Evolutionary conservation across 1,140 invertebrate genomes (phyloP).

Genomic region (Bombus vancouverensis): DNA sequence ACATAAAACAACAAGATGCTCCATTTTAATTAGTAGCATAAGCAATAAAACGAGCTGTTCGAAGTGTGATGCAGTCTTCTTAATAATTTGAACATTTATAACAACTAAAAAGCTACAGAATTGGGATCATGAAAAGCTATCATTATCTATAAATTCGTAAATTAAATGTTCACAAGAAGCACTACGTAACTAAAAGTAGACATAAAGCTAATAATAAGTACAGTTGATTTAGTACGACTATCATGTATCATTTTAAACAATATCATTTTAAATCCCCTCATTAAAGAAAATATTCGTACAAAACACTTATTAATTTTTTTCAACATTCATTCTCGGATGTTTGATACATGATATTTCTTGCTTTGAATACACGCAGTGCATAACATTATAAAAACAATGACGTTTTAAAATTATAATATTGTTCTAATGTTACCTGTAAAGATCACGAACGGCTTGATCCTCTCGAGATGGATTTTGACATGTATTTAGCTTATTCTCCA

Average conservation of each 20-base stretch:
- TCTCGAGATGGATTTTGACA: conserved; percentile 80
- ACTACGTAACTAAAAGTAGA: conserved; percentile 23
- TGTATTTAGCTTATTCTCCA: conserved; percentile 81
- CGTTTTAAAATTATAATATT: conserved; percentile 53
- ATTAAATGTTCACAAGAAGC: conserved; percentile 45
- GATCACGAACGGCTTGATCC: conserved; percentile 80
- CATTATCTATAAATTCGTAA: conserved; percentile 33
- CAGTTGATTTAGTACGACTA: conserved; percentile 52
- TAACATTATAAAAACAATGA: conserved; percentile 47
- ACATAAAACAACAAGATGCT: conserved; percentile 16
- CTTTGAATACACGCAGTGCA: conserved; percentile 41
- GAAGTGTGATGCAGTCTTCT: conserved; percentile 33
- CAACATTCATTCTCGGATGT: background rate
- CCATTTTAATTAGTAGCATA: conserved; percentile 15
- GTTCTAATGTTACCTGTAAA: conserved; percentile 81
- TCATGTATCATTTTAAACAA: conserved; percentile 57
- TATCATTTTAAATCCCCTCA: background rate
- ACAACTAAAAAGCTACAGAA: conserved; percentile 31
- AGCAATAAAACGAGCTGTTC: conserved; percentile 15
- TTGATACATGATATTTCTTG: conserved; percentile 62
- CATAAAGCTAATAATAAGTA: conserved; percentile 61
- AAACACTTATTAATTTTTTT: background rate
- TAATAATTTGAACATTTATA: conserved; percentile 33
- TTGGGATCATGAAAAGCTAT: conserved; percentile 31
- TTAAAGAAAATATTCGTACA: background rate